Conservation (phyloP, 1,140 invertebrate species). For the Ips nitidus region DNA sequence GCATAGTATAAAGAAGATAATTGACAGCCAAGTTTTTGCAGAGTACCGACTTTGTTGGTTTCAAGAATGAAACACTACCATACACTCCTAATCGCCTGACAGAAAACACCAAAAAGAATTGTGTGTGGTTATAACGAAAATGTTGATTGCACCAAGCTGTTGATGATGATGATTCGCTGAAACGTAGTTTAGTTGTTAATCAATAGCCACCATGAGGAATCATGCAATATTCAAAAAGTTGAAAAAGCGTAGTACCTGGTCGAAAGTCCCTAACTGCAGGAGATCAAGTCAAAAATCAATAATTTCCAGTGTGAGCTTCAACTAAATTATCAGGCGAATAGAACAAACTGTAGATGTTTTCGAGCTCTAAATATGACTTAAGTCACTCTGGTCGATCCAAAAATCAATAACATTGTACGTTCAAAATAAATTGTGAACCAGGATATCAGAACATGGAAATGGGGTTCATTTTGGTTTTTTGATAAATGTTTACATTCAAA, state of each 20-base stretch:
- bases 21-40: neutral
- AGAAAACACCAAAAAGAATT: neutral
- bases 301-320: constrained; percentile 11
- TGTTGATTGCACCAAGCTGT: too few relatives aligned
- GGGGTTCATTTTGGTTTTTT: too few relatives aligned
- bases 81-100: too few relatives aligned
- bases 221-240: too few relatives aligned
- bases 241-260: too few relatives aligned
- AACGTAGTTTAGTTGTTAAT: too few relatives aligned
- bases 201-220: too few relatives aligned
- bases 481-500: too few relatives aligned
- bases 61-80: too few relatives aligned
- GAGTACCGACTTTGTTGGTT: neutral
- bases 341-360: neutral
- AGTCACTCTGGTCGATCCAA: constrained; percentile 1
- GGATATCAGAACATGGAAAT: neutral
- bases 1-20: neutral
- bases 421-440: constrained; percentile 1
- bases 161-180: too few relatives aligned
- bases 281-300: constrained; percentile 21
- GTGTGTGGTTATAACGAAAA: neutral
- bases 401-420: constrained; percentile 14
- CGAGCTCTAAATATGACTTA: neutral
- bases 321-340: neutral
- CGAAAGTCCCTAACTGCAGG: neutral